A percentile compares a stretch with the other conserved stretches of the same genome.
phyloP scores from a whole-genome alignment of 2,797 vertebrate genomes.

The Poecilia picta region DNA sequence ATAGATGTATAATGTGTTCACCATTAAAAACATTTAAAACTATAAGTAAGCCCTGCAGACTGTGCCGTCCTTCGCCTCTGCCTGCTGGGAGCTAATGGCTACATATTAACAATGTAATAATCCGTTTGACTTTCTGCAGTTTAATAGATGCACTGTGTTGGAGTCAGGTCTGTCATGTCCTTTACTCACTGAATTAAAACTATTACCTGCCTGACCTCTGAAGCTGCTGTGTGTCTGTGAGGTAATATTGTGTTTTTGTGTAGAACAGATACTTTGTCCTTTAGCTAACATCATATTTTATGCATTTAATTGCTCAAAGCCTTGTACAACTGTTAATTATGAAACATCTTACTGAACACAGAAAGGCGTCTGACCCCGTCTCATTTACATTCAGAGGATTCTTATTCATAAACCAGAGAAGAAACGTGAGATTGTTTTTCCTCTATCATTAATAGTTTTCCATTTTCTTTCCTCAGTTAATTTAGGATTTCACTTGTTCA shows the following conservation, averaged over 20 bases:
- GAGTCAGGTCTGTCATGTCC: constrained; percentile 18
- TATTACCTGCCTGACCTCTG: constrained; percentile 16
- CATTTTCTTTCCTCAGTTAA: neutral
- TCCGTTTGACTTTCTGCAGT: constrained; percentile 55
- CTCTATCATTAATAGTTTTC: neutral
- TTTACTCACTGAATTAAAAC: constrained; percentile 33
- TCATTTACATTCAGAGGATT: neutral
- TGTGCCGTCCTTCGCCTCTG: constrained; percentile 57
- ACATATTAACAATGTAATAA: constrained; percentile 56
- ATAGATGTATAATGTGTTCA: constrained; percentile 13
- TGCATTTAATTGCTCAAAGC: neutral
- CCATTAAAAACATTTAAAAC: constrained; percentile 68
- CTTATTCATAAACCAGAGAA: neutral
- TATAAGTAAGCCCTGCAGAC: constrained; percentile 63
- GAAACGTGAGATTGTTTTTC: neutral
- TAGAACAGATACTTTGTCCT: constrained; percentile 5
- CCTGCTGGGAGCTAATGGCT: constrained; percentile 48
- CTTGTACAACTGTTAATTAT: neutral
- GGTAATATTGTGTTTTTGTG: neutral
- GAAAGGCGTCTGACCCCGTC: neutral
- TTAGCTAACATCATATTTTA: neutral
- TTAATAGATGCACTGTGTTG: constrained; percentile 39
- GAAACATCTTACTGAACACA: too few species aligned
- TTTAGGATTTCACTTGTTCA: neutral
- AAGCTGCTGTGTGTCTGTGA: neutral